Evolutionary conservation across 2,797 vertebrate genomes (phyloP), one percentile per base, ranked within the genome.

Genomic region (Nasua narica): DNA sequence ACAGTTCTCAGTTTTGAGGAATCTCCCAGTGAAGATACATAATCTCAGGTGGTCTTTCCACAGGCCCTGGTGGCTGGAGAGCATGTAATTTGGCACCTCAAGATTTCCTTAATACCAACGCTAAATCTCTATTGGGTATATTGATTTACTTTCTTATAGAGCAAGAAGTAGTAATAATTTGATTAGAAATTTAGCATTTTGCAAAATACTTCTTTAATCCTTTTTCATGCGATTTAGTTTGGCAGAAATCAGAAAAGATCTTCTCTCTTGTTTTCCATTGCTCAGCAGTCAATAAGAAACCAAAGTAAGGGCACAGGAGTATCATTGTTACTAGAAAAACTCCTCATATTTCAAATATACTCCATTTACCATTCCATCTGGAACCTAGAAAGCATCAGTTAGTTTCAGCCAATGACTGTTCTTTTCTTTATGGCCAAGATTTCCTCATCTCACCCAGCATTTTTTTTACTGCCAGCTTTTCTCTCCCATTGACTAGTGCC

Each of bases 221-320:
- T 91, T 96, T 76, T 83, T 54, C 12, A 27, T 32, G 48, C 85
- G n/a, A 89, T 69, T 96, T 92, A 82, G 14, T 86, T 96, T 91
- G 25, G 3, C 16, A 88, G 35, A 83, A 94, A 74, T 27, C 5
- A n/a, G 11, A 27, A 18, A 86, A 35, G 18, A 5, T 72, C 16
- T n/a, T 88, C 14, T 93, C 2, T 76, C 65, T 58, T 81, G 5
- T 46, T 46, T 54, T 89, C 13, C 35, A 46, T 48, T 79, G 79
- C 25, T n/a, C 14, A 70, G 12, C 3, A 72, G 50, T 70, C 7
- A 3, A 2, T 83, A 37, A 60, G 27, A 67, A 89, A 87, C 23
- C 27, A 60, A 81, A 72, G 5, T 27, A 19, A 84, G 8, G 19
- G 8, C 32, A 85, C 62, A 13, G 3, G 0, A 35, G 3, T 7